phyloP scores from a whole-genome alignment of 2,113 vertebrate species.

The Oreocharis arfaki region DNA sequence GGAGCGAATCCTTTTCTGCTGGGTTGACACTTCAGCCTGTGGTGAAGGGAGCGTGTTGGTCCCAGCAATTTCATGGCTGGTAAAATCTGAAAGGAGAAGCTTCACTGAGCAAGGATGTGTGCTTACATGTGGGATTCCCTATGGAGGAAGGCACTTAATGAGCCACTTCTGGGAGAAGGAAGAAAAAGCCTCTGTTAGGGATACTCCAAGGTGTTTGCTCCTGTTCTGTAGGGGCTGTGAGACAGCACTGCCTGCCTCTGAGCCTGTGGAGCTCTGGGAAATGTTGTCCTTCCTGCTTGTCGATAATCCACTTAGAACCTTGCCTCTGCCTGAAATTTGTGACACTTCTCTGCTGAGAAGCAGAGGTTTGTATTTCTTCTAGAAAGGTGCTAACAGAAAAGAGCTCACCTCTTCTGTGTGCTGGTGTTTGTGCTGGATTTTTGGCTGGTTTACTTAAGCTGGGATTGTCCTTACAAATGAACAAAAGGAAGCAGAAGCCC shows the following conservation, averaged over 20 bases:
- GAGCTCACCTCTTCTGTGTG: background rate
- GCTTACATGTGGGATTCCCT: background rate
- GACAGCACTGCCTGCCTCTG: background rate
- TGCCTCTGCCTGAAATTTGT: background rate
- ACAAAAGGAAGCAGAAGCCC: background rate
- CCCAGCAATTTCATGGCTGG: background rate
- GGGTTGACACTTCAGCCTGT: background rate
- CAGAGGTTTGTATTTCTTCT: background rate
- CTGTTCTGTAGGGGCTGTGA: accelerated
- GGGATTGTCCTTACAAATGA: background rate
- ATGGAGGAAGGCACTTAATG: background rate
- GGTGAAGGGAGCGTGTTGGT: background rate
- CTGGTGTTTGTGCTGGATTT: background rate
- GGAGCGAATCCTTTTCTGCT: background rate
- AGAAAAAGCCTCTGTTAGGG: accelerated
- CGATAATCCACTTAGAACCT: background rate
- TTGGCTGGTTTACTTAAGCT: background rate
- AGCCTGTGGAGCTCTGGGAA: background rate
- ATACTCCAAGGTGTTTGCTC: background rate
- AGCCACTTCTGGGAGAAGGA: background rate
- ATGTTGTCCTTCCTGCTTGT: background rate
- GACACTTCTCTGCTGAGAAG: background rate
- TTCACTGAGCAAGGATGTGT: background rate
- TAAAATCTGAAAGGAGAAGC: background rate
- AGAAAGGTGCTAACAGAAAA: background rate